Percentiles rank a stretch among this genome's conserved stretches.
Evolutionary conservation across 2,113 vertebrate genomes (phyloP).

Genomic region (Paralichthys olivaceus): DNA sequence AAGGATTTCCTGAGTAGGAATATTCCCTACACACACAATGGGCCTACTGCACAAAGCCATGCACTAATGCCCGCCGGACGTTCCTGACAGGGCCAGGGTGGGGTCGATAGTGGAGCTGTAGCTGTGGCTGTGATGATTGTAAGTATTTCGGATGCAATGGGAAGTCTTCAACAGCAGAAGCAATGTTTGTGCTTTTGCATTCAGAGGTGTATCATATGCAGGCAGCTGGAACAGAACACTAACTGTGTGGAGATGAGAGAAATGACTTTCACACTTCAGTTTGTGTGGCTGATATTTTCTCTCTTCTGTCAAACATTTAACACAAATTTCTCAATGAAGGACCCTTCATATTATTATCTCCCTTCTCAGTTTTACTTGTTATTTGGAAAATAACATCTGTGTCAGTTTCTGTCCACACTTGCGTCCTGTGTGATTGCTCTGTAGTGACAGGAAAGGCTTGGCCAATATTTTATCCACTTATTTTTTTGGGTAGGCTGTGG

Average conservation of each 20-base stretch:
- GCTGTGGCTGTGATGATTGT: constrained; percentile 1
- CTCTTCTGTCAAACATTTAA: neutral
- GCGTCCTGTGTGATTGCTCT: too few species aligned
- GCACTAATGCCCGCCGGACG: constrained; percentile 52
- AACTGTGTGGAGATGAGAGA: constrained; percentile 10
- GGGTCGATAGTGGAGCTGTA: neutral
- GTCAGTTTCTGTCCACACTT: too few species aligned
- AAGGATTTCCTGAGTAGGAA: constrained; percentile 73
- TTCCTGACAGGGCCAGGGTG: constrained; percentile 41
- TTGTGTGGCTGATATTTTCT: neutral
- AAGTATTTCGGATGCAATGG: constrained; percentile 35
- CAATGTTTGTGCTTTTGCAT: constrained; percentile 1
- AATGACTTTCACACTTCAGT: constrained; percentile 12
- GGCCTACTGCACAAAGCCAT: constrained; percentile 41
- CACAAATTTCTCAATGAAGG: neutral
- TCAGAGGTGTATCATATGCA: neutral
- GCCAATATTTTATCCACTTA: too few species aligned
- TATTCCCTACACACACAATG: constrained; percentile 62
- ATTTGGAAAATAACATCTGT: too few species aligned
- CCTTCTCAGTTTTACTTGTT: too few species aligned
- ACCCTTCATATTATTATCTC: neutral
- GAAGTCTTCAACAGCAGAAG: constrained; percentile 14
- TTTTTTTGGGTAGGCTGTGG: too few species aligned
- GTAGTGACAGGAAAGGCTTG: too few species aligned
- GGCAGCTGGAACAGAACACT: neutral